These are phyloP conservation scores for Drosophila pachea DNA, from an alignment of 1,140 invertebrate genomes.

Conservation along the genomic window DNA sequence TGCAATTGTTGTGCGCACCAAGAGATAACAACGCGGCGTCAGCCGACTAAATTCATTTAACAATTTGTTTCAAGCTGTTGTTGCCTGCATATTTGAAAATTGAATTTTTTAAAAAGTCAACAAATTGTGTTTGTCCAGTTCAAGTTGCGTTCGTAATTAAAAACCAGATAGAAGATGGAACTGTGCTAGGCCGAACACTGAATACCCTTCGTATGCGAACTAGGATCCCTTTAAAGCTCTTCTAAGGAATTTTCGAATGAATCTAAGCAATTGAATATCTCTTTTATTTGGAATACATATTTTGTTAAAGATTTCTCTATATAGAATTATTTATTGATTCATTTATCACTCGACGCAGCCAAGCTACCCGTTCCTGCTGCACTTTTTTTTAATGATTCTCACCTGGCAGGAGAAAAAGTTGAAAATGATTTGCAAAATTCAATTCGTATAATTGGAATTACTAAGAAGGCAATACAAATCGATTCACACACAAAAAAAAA, in stretches of 20 bases:
- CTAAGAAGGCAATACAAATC: constrained; percentile 3
- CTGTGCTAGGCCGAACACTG: too few relatives aligned
- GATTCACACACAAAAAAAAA: constrained; percentile 13
- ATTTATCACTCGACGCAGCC: too few relatives aligned
- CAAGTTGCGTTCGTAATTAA: constrained; percentile 25
- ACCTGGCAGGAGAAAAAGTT: constrained; percentile 6
- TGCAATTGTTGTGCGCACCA: constrained; percentile 39
- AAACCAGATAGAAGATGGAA: not conserved
- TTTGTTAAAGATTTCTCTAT: too few relatives aligned
- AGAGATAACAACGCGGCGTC: constrained; percentile 21
- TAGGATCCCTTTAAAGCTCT: too few relatives aligned
- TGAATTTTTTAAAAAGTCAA: constrained; percentile 5
- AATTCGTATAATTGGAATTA: constrained; percentile 34
- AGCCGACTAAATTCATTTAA: constrained; percentile 9
- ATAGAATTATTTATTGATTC: too few relatives aligned
- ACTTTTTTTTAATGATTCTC: constrained; percentile 21
- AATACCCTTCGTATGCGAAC: too few relatives aligned
- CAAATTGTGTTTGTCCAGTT: constrained; percentile 3
- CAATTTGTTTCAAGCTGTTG: not conserved
- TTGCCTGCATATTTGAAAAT: not conserved
- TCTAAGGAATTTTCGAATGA: too few relatives aligned
- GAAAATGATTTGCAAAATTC: constrained; percentile 12
- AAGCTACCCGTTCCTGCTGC: too few relatives aligned
- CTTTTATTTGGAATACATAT: too few relatives aligned
- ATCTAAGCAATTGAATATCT: too few relatives aligned